Base-by-base conservation (phyloP, 2,888 invertebrate species). In the Linhomoeus sp. region DNA sequence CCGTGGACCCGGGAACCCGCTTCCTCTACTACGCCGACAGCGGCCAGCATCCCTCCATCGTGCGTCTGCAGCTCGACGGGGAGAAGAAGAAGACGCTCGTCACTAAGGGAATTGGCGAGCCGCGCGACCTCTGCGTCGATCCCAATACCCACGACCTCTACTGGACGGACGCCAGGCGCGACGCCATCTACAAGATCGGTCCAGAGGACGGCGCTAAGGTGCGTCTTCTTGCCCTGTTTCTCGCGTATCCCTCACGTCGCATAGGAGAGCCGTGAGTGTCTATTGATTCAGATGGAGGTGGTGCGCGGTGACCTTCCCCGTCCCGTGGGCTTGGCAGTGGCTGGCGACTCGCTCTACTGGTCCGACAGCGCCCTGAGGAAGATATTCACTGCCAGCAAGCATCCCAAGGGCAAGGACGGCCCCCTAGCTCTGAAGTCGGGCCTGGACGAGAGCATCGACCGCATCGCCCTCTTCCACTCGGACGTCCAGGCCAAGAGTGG, bases 11-110 rank as follows among this genome's bases (percentile, higher is more conserved):
- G 0, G 73, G 90, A 20, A 88, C 88, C 64, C 73, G 74, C 50
- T 73, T 81, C 37, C 69, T 97, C 1, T 97, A 94, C 66, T 97
- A 94, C 94, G 86, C 90, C 54, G 92, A 94, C 66, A 85, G 86
- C 58, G 94, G 94, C 0, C 90, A 90, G 64, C 86, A 86, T 66
- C 90, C 90, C 0, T 76, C 82, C 54, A 87, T 49, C 23, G 24
- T 43, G 1, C 82, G 80, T 60, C 77, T 86, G 0, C 77, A 78
- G 58, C 71, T 94, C 37, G 88, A 94, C 61, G 90, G 88, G 22
- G 50, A 77, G 41, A 78, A 80, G 59, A 83, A 85, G 79, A 75
- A 73, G 25, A 79, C 83, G 0, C 73, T 94, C 14, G 81, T 92
- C 0, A 81, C 81, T 1, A 80, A 80, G 0, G 85, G 85, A n/a